These are phyloP conservation scores for Muscidifurax raptorellus DNA, from an alignment of 1,140 invertebrate genomes.

Conservation along the genomic window DNA sequence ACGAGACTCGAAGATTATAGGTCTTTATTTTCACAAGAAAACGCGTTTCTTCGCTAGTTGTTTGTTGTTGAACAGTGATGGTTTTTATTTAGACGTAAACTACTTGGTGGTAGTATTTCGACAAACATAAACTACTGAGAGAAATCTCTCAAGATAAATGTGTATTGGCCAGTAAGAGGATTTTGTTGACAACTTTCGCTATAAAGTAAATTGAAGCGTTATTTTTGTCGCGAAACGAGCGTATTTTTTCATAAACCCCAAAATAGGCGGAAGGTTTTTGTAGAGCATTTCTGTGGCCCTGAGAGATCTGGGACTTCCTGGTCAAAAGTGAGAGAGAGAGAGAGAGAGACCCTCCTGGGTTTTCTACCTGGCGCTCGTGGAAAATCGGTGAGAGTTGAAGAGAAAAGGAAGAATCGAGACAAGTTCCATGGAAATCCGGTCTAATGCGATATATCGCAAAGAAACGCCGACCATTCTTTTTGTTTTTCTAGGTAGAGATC, in stretches of 20 bases:
- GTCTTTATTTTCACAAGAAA: background rate
- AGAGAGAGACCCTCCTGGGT: conserved; percentile 16
- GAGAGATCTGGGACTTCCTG: conserved; percentile 12
- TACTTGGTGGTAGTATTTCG: too few relatives aligned
- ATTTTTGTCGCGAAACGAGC: conserved; percentile 5
- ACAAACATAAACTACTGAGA: background rate
- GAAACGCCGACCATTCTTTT: conserved; percentile 42
- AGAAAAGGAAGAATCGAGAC: conserved; percentile 43
- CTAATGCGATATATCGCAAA: conserved; percentile 48
- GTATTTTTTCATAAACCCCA: background rate
- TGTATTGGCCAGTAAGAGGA: background rate
- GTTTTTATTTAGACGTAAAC: background rate
- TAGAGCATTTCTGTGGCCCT: background rate
- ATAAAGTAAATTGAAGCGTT: background rate
- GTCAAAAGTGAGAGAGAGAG: background rate
- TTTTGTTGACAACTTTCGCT: conserved; percentile 10
- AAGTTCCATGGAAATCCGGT: conserved; percentile 51
- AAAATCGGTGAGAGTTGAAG: conserved; percentile 43
- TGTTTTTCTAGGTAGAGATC: conserved; percentile 39
- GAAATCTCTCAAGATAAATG: conserved; percentile 11
- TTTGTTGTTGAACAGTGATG: background rate
- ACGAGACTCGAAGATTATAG: background rate
- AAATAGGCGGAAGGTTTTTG: background rate
- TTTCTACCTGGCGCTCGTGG: conserved; percentile 41
- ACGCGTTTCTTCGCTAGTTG: background rate